Conservation (phyloP, 2,113 vertebrate species). For the Lepus europaeus region DNA sequence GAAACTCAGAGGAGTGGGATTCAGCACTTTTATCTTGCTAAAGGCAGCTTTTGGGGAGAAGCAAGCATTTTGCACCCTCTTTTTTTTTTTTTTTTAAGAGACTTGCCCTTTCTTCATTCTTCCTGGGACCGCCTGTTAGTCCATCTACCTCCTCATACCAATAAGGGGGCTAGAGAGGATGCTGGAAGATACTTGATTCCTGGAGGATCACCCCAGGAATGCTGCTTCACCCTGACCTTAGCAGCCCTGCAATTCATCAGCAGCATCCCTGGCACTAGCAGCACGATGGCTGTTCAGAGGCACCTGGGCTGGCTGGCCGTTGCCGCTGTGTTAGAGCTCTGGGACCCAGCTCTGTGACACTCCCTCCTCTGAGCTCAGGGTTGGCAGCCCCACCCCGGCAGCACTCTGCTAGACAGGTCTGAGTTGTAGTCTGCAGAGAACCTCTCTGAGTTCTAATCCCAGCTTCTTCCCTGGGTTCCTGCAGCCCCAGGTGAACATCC, state of each 20-base stretch:
- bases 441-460: not conserved
- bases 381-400: fast-evolving
- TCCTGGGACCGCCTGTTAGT: too few relatives aligned
- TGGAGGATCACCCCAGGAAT: not conserved
- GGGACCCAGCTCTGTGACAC: not conserved
- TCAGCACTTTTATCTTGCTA: too few relatives aligned
- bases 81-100: too few relatives aligned
- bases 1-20: too few relatives aligned
- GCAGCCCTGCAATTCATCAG: not conserved
- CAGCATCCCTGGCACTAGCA: too few relatives aligned
- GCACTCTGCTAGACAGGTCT: not conserved
- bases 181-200: not conserved
- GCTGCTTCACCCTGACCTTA: not conserved
- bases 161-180: not conserved
- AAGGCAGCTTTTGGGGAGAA: too few relatives aligned
- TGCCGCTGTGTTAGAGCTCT: not conserved
- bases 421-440: not conserved
- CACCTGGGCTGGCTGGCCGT: too few relatives aligned
- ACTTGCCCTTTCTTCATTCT: too few relatives aligned
- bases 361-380: not conserved
- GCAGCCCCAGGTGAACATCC: not conserved
- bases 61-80: too few relatives aligned
- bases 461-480: not conserved
- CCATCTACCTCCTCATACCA: too few relatives aligned
- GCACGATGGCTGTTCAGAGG: not conserved